A percentile compares a stretch with the other conserved stretches of the same genome.
These are phyloP conservation scores for Formicarius rufipectus DNA, from an alignment of 2,113 vertebrate genomes.

Conservation along the genomic window DNA sequence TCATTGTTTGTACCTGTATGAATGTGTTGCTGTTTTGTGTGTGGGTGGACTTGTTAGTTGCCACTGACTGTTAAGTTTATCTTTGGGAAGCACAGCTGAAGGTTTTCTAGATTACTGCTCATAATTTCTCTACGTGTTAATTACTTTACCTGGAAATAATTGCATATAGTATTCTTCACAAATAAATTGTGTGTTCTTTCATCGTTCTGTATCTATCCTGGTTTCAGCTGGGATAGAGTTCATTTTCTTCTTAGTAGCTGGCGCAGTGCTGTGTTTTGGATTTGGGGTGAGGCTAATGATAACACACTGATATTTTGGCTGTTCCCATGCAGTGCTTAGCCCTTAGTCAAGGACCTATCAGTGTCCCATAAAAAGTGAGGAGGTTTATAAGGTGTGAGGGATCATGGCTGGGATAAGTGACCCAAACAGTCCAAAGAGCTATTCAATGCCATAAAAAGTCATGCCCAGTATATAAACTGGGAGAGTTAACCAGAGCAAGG, in stretches of 20 bases:
- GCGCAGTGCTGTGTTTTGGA: background rate
- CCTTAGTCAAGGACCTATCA: background rate
- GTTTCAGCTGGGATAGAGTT: background rate
- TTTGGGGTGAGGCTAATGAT: background rate
- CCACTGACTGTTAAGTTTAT: background rate
- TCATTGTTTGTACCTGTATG: background rate
- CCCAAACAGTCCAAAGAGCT: background rate
- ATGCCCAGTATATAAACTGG: background rate
- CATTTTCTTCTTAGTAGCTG: background rate
- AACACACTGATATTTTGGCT: background rate
- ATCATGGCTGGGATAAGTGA: background rate
- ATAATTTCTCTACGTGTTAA: background rate
- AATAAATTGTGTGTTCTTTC: background rate
- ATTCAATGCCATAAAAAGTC: background rate
- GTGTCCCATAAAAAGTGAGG: background rate
- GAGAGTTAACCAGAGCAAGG: background rate
- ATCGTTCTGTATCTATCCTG: background rate
- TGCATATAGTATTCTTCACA: background rate
- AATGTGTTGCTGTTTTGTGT: background rate
- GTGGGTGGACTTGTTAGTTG: background rate
- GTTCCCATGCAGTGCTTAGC: background rate
- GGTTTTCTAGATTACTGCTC: background rate
- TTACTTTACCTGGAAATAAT: background rate
- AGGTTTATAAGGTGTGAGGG: background rate
- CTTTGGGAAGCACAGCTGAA: background rate